Conservation (phyloP, 1,140 invertebrate species). For the Drosophila santomea region DNA sequence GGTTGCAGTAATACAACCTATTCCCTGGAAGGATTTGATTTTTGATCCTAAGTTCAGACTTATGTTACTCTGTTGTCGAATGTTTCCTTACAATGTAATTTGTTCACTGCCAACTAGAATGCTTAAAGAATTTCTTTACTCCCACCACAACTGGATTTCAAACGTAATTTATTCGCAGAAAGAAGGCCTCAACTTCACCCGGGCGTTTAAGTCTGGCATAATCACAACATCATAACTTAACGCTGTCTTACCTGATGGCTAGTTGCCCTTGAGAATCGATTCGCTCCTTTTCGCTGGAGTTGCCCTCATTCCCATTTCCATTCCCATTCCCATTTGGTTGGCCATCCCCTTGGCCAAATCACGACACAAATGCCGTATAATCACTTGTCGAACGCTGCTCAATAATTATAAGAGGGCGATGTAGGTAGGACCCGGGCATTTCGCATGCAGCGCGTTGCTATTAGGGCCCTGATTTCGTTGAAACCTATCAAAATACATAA, state of each 20-base stretch:
- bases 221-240: constrained; percentile 48
- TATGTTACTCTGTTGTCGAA: too few relatives aligned
- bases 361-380: constrained; percentile 80
- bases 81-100: too few relatives aligned
- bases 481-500: constrained; percentile 82
- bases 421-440: constrained; percentile 27
- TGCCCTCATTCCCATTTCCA: background rate
- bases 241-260: constrained; percentile 8
- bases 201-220: constrained; percentile 56
- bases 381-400: constrained; percentile 79
- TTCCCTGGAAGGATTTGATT: constrained; percentile 7
- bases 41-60: too few relatives aligned
- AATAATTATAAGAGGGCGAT: constrained; percentile 65
- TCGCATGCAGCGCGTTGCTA: constrained; percentile 68
- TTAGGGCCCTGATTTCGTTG: constrained; percentile 77
- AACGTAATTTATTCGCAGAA: constrained; percentile 60
- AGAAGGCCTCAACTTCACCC: constrained; percentile 4
- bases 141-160: background rate
- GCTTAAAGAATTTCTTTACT: background rate
- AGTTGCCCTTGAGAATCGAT: constrained; percentile 58
- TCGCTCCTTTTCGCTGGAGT: constrained; percentile 10
- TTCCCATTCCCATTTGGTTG: constrained; percentile 5
- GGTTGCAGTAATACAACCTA: background rate
- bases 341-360: constrained; percentile 34
- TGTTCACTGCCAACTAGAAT: too few relatives aligned